These are phyloP conservation scores for Pelmatolapia mariae DNA, from an alignment of 2,113 vertebrate species.

Conservation along the genomic window DNA sequence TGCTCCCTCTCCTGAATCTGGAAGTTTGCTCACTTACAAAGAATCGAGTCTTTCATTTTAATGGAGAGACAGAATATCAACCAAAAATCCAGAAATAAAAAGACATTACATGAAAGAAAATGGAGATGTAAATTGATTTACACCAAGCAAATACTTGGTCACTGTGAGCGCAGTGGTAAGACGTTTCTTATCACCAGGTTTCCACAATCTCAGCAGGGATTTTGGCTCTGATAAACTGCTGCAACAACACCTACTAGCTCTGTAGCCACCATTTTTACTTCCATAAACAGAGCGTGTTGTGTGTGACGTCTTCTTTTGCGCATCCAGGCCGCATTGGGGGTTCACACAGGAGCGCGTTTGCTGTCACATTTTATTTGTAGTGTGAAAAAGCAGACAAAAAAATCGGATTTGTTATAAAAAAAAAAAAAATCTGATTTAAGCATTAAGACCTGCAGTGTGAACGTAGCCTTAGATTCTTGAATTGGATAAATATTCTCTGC, in stretches of 20 bases:
- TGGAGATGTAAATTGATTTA: background rate
- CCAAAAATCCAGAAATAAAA: background rate
- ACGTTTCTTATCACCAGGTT: background rate
- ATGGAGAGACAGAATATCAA: background rate
- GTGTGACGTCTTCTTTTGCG: fast-evolving
- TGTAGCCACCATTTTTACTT: background rate
- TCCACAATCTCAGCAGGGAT: background rate
- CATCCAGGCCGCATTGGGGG: fast-evolving
- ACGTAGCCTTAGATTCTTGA: fast-evolving
- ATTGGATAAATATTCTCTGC: background rate
- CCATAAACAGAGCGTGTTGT: fast-evolving
- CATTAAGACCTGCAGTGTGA: background rate
- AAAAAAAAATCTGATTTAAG: no score
- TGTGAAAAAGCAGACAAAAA: no score
- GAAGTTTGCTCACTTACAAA: background rate
- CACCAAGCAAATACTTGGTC: background rate
- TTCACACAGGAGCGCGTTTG: no score
- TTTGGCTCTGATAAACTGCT: background rate
- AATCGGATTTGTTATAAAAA: no score
- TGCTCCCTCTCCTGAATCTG: background rate
- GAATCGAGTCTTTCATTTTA: background rate
- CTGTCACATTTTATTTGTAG: no score
- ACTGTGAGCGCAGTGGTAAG: fast-evolving
- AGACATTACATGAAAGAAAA: fast-evolving
- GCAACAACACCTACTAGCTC: no score